These are phyloP conservation scores for Rhinogobius similis DNA, from an alignment of 2,113 vertebrate genomes.

Conservation along the genomic window DNA sequence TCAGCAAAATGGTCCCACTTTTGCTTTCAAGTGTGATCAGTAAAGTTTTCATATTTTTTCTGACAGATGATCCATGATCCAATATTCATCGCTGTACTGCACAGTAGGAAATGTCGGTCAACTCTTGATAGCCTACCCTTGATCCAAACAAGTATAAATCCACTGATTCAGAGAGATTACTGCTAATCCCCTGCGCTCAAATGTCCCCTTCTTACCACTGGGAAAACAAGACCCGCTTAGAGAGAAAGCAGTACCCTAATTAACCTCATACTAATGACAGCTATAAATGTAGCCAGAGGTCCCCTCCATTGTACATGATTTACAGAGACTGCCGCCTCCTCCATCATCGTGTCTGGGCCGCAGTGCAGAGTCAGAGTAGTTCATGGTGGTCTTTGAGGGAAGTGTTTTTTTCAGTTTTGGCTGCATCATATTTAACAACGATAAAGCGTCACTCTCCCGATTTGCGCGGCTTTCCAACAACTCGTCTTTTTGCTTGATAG, in stretches of 20 bases:
- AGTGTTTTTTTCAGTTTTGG: slow-evolving; percentile 20
- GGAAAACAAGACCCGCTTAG: slow-evolving; percentile 33
- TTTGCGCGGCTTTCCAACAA: slow-evolving; percentile 70
- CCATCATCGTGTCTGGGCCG: neutral
- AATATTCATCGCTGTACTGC: slow-evolving; percentile 29
- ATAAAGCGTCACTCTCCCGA: slow-evolving; percentile 75
- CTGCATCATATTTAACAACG: neutral
- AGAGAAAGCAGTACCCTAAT: slow-evolving; percentile 55
- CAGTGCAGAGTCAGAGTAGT: slow-evolving; percentile 38
- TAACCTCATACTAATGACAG: slow-evolving; percentile 19
- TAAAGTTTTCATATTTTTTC: neutral
- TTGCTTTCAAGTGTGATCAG: slow-evolving; percentile 31
- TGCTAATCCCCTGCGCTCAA: slow-evolving; percentile 54
- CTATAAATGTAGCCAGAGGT: slow-evolving; percentile 33
- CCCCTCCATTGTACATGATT: slow-evolving; percentile 26
- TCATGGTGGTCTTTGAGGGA: slow-evolving; percentile 52
- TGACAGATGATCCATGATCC: neutral
- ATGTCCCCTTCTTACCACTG: slow-evolving; percentile 45
- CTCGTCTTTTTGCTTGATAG: slow-evolving; percentile 84
- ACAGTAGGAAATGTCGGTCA: slow-evolving; percentile 41
- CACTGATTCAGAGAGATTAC: slow-evolving; percentile 56
- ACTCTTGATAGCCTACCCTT: slow-evolving; percentile 32
- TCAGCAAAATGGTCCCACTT: slow-evolving; percentile 12
- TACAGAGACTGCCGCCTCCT: slow-evolving; percentile 7
- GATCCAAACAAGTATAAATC: slow-evolving; percentile 56